A percentile compares a stretch with the other conserved stretches of the same genome.
phyloP scores from a whole-genome alignment of 2,888 invertebrate genomes.

The Siphlonurus alternatus region DNA sequence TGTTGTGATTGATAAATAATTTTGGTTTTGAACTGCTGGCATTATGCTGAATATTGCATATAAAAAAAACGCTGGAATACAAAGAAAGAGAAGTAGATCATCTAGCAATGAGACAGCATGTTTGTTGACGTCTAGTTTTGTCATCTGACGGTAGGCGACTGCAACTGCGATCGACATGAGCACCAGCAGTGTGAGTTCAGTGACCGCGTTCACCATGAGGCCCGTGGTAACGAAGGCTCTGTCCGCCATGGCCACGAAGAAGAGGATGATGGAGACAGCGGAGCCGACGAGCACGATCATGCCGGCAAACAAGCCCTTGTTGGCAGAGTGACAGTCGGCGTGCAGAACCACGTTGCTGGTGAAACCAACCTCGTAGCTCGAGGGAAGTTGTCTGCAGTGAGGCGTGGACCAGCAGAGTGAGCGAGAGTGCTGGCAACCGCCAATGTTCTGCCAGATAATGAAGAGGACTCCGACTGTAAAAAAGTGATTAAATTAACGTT shows the following conservation, averaged over 20 bases:
- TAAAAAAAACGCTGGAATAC: conserved; percentile 53
- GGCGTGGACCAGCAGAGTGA: conserved; percentile 26
- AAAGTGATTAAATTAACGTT: conserved; percentile 12
- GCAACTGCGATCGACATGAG: conserved; percentile 40
- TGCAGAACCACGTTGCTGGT: conserved; percentile 41
- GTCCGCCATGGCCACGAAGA: conserved; percentile 38
- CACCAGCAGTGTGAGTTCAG: conserved; percentile 35
- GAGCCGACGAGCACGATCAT: conserved; percentile 39
- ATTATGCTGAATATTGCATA: conserved; percentile 50
- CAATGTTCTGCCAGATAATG: conserved; percentile 58
- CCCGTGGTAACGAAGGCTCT: conserved; percentile 34
- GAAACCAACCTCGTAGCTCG: conserved; percentile 11
- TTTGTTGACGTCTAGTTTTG: conserved; percentile 44
- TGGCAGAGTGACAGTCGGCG: conserved; percentile 60
- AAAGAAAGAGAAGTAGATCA: conserved; percentile 50
- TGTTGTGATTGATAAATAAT: conserved; percentile 33
- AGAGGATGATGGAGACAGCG: conserved; percentile 40
- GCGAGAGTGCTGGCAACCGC: conserved; percentile 32
- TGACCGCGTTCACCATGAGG: conserved; percentile 31
- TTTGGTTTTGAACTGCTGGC: conserved; percentile 38
- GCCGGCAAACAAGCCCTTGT: conserved; percentile 54
- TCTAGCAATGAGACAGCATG: conserved; percentile 47
- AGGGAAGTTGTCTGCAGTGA: conserved; percentile 14
- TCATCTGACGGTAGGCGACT: conserved; percentile 43
- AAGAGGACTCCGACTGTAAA: conserved; percentile 51